Evolutionary conservation across 2,888 invertebrate species (phyloP), one percentile per base, ranked within the genome.

Genomic region (Rhyacophila evoluta): DNA sequence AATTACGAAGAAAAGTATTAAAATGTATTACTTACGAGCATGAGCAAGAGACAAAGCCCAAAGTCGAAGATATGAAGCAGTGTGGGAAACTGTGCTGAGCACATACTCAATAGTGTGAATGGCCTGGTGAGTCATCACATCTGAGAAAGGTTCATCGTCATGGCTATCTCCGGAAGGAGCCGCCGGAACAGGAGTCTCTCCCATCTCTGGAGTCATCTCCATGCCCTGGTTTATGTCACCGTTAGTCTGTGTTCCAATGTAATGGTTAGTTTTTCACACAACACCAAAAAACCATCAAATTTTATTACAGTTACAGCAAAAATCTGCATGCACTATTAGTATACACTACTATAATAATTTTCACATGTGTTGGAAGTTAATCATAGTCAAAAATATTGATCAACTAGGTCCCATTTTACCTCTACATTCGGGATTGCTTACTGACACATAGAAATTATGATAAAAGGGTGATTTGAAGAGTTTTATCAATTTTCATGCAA

Each of bases 91-190:
- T 79, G 98, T 98, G 84, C 98, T 97, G 82, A 98, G 92, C 82
- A 97, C 97, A 85, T 97, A 99, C 89, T 98, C 98, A 81, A 98
- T 98, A 0, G 98, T 98, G 87, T 98, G 98, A 84, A 98, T 98
- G 15, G 93, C 94, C 86, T 98, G 98, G 86, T 97, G 95, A 84
- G 98, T 97, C 91, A 97, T 95, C 83, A 97, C 88, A 86, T 98
- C 98, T 82, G 95, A 92, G 87, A 97, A 94, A 1, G 94, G 91
- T 83, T 93, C 95, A 0, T 92, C 91, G 33, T 83, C 83, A 36
- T 80, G 81, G 83, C 86, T 86, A 1, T 81, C 84, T 11, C 28
- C 81, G 11, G 80, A 83, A 2, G 41, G 69, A 25, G 67, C 55
- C 1, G 81, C 67, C 19, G 81, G 67, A 15, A 76, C 36, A 19